A percentile compares a stretch with the other conserved stretches of the same genome.
Evolutionary conservation across 1,140 invertebrate species (phyloP).

Genomic region (Monochamus saltuarius): DNA sequence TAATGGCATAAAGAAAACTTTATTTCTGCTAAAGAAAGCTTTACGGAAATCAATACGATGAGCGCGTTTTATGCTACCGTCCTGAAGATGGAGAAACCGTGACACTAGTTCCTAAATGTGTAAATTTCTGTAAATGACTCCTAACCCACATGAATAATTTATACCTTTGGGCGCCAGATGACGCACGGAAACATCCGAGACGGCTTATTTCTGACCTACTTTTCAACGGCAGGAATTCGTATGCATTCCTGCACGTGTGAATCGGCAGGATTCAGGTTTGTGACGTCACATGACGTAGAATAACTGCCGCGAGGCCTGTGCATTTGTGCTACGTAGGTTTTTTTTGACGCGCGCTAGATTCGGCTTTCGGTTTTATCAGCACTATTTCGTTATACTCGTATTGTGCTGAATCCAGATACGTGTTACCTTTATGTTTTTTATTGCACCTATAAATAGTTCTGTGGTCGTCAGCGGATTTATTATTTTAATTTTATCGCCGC

Average conservation of each 20-base stretch:
- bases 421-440: too few species aligned
- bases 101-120: too few species aligned
- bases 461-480: too few species aligned
- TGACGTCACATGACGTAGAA: conserved; percentile 47
- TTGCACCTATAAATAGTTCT: too few species aligned
- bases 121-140: too few species aligned
- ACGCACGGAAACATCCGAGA: not conserved
- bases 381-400: not conserved
- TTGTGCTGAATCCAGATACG: too few species aligned
- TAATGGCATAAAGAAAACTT: too few species aligned
- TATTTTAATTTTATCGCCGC: too few species aligned
- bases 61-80: too few species aligned
- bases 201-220: conserved; percentile 46
- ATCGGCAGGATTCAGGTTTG: conserved; percentile 42
- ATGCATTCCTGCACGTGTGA: conserved; percentile 53
- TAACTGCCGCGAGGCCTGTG: conserved; percentile 22
- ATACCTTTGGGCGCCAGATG: not conserved
- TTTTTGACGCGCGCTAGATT: conserved; percentile 4
- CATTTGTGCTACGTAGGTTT: conserved; percentile 12
- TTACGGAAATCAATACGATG: too few species aligned
- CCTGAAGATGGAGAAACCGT: too few species aligned
- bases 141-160: not conserved
- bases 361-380: conserved; percentile 6
- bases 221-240: conserved; percentile 41
- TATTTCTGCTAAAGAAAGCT: too few species aligned